Evolutionary conservation across 2,113 vertebrate genomes (phyloP).

Genomic region (Saimiri boliviensis): DNA sequence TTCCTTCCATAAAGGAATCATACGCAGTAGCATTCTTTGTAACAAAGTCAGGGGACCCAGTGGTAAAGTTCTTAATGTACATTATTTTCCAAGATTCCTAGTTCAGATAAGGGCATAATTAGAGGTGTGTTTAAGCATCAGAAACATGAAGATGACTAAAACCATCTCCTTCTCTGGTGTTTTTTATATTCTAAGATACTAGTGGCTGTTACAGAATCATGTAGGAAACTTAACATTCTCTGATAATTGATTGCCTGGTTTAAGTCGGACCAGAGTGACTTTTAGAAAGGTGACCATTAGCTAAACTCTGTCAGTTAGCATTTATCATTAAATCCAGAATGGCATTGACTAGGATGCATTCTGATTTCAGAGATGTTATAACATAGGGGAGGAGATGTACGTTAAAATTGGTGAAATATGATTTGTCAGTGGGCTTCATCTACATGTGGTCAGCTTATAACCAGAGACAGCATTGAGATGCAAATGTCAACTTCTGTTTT

Average conservation of each 20-base stretch:
- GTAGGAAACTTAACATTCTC: background rate
- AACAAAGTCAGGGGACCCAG: background rate
- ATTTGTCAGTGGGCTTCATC: background rate
- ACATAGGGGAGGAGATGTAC: background rate
- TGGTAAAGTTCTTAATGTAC: background rate
- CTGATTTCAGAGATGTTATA: slow-evolving; percentile 52
- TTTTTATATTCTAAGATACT: background rate
- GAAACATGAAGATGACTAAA: background rate
- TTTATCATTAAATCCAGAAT: slow-evolving; percentile 53
- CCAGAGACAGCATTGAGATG: slow-evolving; percentile 34
- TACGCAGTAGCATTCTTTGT: background rate
- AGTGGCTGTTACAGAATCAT: background rate
- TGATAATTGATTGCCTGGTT: background rate
- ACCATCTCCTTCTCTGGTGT: background rate
- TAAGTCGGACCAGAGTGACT: background rate
- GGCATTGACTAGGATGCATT: background rate
- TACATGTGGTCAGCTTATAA: background rate
- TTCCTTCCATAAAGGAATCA: background rate
- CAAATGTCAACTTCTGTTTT: slow-evolving; percentile 7
- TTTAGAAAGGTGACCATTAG: slow-evolving; percentile 22
- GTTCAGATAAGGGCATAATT: background rate
- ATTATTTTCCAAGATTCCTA: background rate
- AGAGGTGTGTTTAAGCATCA: background rate
- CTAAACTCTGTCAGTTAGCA: slow-evolving; percentile 14
- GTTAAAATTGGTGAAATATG: slow-evolving; percentile 21